Evolutionary conservation across 1,140 invertebrate species (phyloP), one percentile per base, ranked within the genome.

Genomic region (Temnothorax longispinosus): DNA sequence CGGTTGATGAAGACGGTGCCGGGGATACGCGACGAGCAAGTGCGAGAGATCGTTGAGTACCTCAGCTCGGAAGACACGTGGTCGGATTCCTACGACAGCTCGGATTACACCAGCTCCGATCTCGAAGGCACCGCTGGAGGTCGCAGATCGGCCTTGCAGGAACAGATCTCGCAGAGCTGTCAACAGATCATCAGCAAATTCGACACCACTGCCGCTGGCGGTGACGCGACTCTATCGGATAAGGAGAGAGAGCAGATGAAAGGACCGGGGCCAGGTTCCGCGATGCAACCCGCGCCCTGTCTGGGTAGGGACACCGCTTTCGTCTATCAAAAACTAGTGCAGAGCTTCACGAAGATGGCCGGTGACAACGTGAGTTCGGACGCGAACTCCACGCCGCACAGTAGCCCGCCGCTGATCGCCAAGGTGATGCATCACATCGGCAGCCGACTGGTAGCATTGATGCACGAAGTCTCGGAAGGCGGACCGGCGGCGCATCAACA

Each of bases 361-460:
- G 95, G 95, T 0, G 96, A 96, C 91, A 94, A 92, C 6, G 91
- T 92, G 0, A 93, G 93, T 80, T 95, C 93, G 18, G 94, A 95
- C 10, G 91, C 95, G 2, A 95, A 92, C 47, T 95, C 95, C 8
- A 94, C 96, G 0, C 96, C 97, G 0, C 97, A 97, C 90, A 97
- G 97, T 64, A 98, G 98, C 2, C 98, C 98, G 0, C 98, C 98
- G 0, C 93, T 99, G n/a, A 97, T 98, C 62, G 98, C 98, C 13
- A 98, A 98, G 95, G 98, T 99, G 0, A 98, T 99, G 97, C 97
- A 98, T 86, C 98, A 99, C 89, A 99, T 99, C 62, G 98, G 98
- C 1, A 98, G 98, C 60, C 95, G 98, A n/a, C 94, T 99, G 47
- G 98, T 98, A 2, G 98, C 98, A 0, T 95, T 99, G 47, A 99